Base-by-base conservation (phyloP, 2,797 vertebrate species). In the Distichodus sexfasciatus region DNA sequence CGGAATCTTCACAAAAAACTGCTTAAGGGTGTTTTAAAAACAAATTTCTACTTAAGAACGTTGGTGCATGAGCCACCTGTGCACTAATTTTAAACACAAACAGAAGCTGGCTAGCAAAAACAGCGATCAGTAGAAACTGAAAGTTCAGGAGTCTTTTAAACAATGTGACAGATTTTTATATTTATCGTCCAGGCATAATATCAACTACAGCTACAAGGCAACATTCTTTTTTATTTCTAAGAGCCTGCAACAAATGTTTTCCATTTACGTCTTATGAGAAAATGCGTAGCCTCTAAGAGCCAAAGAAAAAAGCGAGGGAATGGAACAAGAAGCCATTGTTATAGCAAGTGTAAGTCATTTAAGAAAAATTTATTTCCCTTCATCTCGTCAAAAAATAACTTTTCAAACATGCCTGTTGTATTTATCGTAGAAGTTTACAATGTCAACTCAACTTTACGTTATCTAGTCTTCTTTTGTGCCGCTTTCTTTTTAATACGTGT, bases 381-480 rank as follows among this genome's bases (percentile, higher is more conserved):
- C 70, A 19, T 46, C 54, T 51, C 38, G 66, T 78, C 54, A 50
- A 74, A 69, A 19, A 15, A 26, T 57, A 24, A 12, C 64, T 79
- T 76, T 64, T 54, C 28, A 57, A 40, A 46, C 69, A 51, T 7
- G 71, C 75, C 12, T 53, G 29, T 61, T 78, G 50, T 81, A 79
- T 74, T 81, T 57, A 73, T 80, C 44, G 68, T n/a, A 69, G 78
- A 66, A 79, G 84, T 90, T 90, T 89, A 86, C 84, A 87, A 81
- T 41, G 41, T 80, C 61, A 71, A 57, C 47, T 79, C 75, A 58
- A 66, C 72, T 21, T 72, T 43, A 76, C 81, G 74, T 83, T 66
- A 71, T 69, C 72, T 33, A 82, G 75, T 67, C 28, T 19, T 76
- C 73, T 72, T 67, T 38, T 71, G 54, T 54, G 33, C 76, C 29